phyloP scores from a whole-genome alignment of 2,797 vertebrate genomes.

The Tamandua tetradactyla region DNA sequence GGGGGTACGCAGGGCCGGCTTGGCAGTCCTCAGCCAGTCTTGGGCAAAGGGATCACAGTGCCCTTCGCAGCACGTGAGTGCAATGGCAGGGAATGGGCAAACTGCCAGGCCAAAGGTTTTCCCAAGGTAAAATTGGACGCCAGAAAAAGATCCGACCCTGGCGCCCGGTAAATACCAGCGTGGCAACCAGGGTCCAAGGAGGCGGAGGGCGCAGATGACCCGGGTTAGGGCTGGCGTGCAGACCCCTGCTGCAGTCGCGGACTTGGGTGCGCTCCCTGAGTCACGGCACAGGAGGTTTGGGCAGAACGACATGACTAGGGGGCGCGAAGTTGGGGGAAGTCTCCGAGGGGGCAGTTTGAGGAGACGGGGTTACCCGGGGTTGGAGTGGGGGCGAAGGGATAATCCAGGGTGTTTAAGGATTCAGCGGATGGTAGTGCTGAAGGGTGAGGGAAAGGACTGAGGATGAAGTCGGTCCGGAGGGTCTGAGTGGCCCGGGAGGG shows the following conservation, averaged over 20 bases:
- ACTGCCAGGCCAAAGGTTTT: neutral
- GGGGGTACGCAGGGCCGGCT: neutral
- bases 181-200: neutral
- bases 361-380: neutral
- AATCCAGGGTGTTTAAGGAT: neutral
- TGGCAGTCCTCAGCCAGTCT: neutral
- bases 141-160: neutral
- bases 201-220: neutral
- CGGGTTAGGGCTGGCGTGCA: neutral
- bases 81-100: neutral
- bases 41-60: neutral
- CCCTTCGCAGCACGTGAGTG: constrained; percentile 12
- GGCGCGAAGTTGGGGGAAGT: neutral
- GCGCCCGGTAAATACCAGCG: neutral
- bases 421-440: neutral
- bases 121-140: neutral
- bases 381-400: neutral
- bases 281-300: neutral
- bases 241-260: neutral
- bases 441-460: neutral
- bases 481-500: neutral
- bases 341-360: constrained; percentile 11
- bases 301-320: neutral
- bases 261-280: neutral
- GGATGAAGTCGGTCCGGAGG: neutral